Percentiles rank a stretch among this genome's conserved stretches.
phyloP scores from a whole-genome alignment of 92 coral and sea anemone species.

The Palythoa grandis region DNA sequence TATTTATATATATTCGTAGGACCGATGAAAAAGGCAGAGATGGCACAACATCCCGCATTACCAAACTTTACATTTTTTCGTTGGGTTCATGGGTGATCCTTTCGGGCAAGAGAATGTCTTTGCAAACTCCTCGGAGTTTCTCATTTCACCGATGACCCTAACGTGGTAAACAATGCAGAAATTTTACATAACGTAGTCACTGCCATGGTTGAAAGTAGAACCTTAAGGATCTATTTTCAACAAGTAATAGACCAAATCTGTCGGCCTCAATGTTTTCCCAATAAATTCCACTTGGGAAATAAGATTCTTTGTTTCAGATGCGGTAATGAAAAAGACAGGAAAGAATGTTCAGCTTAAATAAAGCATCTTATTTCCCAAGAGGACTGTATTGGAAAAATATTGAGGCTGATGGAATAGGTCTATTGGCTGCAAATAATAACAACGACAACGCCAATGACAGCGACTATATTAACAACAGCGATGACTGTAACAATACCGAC shows the following conservation, averaged over 20 bases:
- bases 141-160: constrained; percentile 46
- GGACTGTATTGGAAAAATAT: too few relatives aligned
- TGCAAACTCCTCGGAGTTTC: constrained; percentile 41
- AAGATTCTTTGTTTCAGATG: background rate
- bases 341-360: too few relatives aligned
- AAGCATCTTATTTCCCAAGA: too few relatives aligned
- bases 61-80: constrained; percentile 44
- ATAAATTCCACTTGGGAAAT: too few relatives aligned
- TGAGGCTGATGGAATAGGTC: too few relatives aligned
- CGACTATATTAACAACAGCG: background rate
- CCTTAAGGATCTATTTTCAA: background rate
- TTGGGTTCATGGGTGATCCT: constrained; percentile 42
- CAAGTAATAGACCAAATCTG: too few relatives aligned
- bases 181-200: background rate
- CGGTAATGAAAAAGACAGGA: too few relatives aligned
- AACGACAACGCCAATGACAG: background rate
- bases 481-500: background rate
- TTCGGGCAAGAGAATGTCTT: constrained; percentile 16
- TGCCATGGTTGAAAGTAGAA: background rate
- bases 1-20: too few relatives aligned
- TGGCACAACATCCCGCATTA: background rate
- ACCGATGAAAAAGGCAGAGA: too few relatives aligned
- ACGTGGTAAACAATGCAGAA: background rate
- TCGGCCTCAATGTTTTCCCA: too few relatives aligned
- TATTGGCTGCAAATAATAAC: background rate